Evolutionary conservation across 2,888 invertebrate species (phyloP).

Genomic region (Hirtodrosophila alboralis): DNA sequence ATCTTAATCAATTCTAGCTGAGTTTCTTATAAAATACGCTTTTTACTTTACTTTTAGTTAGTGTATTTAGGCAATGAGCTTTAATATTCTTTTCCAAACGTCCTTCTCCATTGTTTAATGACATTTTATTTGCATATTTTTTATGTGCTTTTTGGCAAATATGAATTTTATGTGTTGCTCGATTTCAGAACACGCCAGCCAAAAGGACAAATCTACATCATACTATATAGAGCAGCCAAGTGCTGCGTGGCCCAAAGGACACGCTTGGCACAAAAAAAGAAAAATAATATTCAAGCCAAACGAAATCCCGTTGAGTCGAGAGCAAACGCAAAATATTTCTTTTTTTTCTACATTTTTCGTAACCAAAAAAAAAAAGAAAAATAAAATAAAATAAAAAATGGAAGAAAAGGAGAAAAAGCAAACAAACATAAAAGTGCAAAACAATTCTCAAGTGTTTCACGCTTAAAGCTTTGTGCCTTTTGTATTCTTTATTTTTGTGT

Average conservation of each 20-base stretch:
- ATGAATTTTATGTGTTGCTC: constrained; percentile 66
- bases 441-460: constrained; percentile 76
- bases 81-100: constrained; percentile 20
- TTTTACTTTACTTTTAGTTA: too few species aligned
- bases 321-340: constrained; percentile 54
- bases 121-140: constrained; percentile 76
- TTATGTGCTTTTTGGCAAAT: constrained; percentile 50
- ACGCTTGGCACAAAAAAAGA: constrained; percentile 27
- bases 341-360: constrained; percentile 15
- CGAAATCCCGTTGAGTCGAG: constrained; percentile 54
- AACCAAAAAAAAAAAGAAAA: constrained; percentile 14
- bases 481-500: constrained; percentile 50
- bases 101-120: constrained; percentile 71
- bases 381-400: constrained; percentile 25
- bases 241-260: constrained; percentile 25
- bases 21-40: too few species aligned
- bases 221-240: constrained; percentile 21
- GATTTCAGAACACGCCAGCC: constrained; percentile 55
- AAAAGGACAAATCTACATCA: constrained; percentile 36
- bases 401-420: constrained; percentile 25
- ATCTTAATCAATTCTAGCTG: too few species aligned
- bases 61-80: constrained; percentile 13
- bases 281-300: constrained; percentile 36
- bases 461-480: constrained; percentile 72
- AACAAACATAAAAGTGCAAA: constrained; percentile 66